Evolutionary conservation across 92 coral and sea anemone genomes (phyloP).

Genomic region (Micromussa lordhowensis): DNA sequence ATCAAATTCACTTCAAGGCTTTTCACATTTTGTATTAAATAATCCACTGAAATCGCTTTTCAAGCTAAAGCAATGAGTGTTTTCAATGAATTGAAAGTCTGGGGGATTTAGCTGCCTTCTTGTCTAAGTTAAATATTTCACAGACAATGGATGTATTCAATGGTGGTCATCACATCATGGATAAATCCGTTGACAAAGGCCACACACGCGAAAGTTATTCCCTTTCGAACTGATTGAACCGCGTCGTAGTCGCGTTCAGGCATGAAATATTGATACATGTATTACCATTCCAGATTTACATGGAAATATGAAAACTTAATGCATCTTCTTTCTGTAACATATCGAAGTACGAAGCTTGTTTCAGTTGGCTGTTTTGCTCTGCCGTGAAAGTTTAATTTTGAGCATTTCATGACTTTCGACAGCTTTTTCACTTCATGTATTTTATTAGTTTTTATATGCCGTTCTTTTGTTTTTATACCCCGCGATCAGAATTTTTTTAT

Average conservation of each 20-base stretch:
- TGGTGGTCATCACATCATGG: background rate
- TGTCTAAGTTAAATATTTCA: background rate
- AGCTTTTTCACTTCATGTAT: background rate
- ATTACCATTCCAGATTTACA: no score
- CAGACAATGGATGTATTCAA: constrained; percentile 4
- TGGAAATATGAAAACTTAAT: background rate
- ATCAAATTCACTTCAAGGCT: constrained; percentile 1
- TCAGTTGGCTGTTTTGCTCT: background rate
- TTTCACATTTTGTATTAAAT: background rate
- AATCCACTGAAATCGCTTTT: constrained; percentile 1
- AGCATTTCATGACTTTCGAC: background rate
- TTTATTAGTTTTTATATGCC: background rate
- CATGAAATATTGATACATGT: no score
- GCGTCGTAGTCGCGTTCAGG: background rate
- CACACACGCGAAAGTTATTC: background rate
- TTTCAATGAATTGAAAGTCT: background rate
- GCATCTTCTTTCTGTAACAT: background rate
- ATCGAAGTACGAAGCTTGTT: background rate
- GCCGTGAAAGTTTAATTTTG: background rate
- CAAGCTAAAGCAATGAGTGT: background rate
- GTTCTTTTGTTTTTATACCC: background rate
- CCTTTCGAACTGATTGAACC: background rate
- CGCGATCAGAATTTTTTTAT: background rate
- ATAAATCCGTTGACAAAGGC: background rate
- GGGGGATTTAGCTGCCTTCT: background rate